Evolutionary conservation across 2,113 vertebrate species (phyloP).

Genomic region (Sterna hirundo): DNA sequence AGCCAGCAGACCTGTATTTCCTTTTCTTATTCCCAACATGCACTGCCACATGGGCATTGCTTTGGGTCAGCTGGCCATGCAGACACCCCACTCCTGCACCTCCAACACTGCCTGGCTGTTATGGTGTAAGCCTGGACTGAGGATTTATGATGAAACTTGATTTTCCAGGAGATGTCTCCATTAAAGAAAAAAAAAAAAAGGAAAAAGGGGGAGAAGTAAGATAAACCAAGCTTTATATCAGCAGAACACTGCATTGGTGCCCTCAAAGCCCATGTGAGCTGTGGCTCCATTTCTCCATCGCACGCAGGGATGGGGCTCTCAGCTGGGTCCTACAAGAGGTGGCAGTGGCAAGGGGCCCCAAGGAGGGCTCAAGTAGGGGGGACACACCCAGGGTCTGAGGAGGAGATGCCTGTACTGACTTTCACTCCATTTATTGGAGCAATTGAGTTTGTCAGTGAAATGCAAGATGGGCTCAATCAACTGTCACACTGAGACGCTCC

Average conservation of each 20-base stretch:
- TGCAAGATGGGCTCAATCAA: constrained; percentile 84
- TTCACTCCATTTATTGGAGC: constrained; percentile 87
- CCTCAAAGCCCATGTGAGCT: not conserved
- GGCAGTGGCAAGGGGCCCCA: not conserved
- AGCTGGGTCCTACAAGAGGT: not conserved
- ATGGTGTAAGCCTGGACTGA: fast-evolving
- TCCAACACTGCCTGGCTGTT: not conserved
- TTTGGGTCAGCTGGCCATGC: not conserved
- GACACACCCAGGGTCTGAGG: not conserved
- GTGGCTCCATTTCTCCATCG: not conserved
- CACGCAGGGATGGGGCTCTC: not conserved
- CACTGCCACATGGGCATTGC: not conserved
- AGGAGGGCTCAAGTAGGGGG: not conserved
- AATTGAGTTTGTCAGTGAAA: constrained; percentile 92
- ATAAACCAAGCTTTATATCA: not conserved
- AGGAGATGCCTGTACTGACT: constrained; percentile 81
- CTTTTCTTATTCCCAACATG: not conserved
- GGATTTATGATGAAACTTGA: not conserved
- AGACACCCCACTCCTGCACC: fast-evolving
- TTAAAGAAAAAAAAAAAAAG: not conserved
- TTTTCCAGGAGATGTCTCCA: not conserved
- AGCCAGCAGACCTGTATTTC: not conserved
- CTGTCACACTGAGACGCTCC: constrained; percentile 81
- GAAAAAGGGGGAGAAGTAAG: not conserved
- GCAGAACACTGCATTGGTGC: not conserved